Evolutionary conservation across 2,888 invertebrate genomes (phyloP).

Genomic region (Philereme vetulata): DNA sequence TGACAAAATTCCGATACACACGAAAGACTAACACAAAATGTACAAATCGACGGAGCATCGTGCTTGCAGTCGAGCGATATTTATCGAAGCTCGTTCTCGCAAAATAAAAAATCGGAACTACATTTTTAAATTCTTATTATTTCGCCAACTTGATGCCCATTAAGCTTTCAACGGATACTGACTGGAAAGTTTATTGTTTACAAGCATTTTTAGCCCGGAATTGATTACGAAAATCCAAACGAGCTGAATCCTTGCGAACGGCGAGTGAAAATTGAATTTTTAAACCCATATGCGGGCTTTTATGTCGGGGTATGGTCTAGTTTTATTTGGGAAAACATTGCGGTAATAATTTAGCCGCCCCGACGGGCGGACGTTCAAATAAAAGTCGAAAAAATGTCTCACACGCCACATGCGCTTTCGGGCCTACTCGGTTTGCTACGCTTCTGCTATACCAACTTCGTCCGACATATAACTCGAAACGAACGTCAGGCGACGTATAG

Average conservation of each 20-base stretch:
- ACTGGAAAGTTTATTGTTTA: conserved; percentile 45
- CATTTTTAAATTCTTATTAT: conserved; percentile 58
- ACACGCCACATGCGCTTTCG: conserved; percentile 41
- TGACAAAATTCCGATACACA: conserved; percentile 9
- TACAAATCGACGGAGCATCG: conserved; percentile 5
- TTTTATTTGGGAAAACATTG: conserved; percentile 56
- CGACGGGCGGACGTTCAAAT: conserved; percentile 43
- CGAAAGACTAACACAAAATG: conserved; percentile 22
- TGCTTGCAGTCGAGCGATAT: conserved; percentile 30
- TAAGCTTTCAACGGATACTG: conserved; percentile 41
- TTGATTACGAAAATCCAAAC: conserved; percentile 53
- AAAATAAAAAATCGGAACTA: conserved; percentile 42
- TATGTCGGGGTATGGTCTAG: conserved; percentile 44
- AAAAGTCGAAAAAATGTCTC: conserved; percentile 48
- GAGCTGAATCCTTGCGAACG: conserved; percentile 42
- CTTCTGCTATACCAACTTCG: conserved; percentile 18
- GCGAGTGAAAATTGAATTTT: conserved; percentile 56
- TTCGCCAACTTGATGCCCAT: conserved; percentile 45
- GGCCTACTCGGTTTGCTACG: conserved; percentile 39
- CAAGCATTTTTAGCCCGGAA: conserved; percentile 46
- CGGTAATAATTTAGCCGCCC: conserved; percentile 56
- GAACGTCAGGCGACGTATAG: not conserved
- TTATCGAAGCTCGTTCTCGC: conserved; percentile 35
- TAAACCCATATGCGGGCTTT: conserved; percentile 53
- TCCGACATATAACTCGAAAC: not conserved